phyloP scores from a whole-genome alignment of 2,113 vertebrate species.

The Cheilinus undulatus region DNA sequence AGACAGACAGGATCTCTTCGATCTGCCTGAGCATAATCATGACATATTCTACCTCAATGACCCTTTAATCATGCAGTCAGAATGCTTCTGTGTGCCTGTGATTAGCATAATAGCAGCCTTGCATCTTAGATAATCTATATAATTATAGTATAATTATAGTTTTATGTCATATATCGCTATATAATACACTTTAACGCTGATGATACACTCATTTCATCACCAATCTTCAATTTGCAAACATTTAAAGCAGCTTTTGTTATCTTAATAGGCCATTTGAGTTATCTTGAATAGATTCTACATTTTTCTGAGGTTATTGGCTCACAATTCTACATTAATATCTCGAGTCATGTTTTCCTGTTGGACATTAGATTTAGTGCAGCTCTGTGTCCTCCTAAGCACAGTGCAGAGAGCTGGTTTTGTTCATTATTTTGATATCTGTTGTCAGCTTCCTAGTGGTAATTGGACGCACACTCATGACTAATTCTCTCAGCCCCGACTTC shows the following conservation, averaged over 20 bases:
- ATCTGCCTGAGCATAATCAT: neutral
- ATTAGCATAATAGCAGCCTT: constrained; percentile 10
- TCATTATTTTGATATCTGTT: constrained; percentile 56
- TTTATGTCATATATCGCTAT: neutral
- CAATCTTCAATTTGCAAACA: neutral
- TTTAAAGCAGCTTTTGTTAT: neutral
- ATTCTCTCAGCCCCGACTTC: constrained; percentile 50
- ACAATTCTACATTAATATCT: constrained; percentile 3
- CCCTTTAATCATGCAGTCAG: neutral
- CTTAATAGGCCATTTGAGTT: too few relatives aligned
- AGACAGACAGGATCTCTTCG: neutral
- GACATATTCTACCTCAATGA: neutral
- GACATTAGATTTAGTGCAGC: constrained; percentile 21
- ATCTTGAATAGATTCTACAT: too few relatives aligned
- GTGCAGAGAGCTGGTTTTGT: constrained; percentile 22
- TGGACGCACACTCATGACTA: constrained; percentile 59
- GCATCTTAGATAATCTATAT: constrained; percentile 3
- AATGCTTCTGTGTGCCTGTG: neutral
- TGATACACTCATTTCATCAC: neutral
- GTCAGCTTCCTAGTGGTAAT: constrained; percentile 53
- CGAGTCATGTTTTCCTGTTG: constrained; percentile 2
- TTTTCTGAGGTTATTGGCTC: neutral
- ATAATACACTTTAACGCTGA: neutral
- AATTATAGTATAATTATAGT: constrained; percentile 4
- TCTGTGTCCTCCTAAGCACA: constrained; percentile 14